Percentiles rank a stretch among this genome's conserved stretches.
Evolutionary conservation across 2,113 vertebrate species (phyloP).

Genomic region (Chelonoidis abingdonii): DNA sequence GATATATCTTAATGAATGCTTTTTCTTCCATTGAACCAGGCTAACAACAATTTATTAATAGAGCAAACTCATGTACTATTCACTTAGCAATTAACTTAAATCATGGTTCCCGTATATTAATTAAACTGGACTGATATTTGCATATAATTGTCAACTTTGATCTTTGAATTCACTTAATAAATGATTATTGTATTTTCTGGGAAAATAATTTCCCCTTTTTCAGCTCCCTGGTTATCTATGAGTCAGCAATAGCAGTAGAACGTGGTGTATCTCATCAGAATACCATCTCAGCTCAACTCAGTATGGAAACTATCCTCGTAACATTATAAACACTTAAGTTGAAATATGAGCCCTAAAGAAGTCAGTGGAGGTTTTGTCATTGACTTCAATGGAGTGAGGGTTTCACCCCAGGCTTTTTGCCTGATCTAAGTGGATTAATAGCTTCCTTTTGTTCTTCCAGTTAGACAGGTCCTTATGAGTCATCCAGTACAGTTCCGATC

Average conservation of each 20-base stretch:
- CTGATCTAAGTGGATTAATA: not conserved
- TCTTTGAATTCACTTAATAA: not conserved
- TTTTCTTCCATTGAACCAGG: not conserved
- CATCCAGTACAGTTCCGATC: not conserved
- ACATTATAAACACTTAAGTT: not conserved
- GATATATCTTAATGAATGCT: not conserved
- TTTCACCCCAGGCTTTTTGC: not conserved
- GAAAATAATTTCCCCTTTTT: not conserved
- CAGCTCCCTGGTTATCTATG: not conserved
- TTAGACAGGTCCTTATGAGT: not conserved
- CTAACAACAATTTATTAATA: not conserved
- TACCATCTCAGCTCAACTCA: not conserved
- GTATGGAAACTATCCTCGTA: not conserved
- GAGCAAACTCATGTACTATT: not conserved
- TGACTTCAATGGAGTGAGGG: not conserved
- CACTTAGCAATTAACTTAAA: not conserved
- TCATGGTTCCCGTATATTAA: not conserved
- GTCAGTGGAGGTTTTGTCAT: not conserved
- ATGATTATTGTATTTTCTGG: not conserved
- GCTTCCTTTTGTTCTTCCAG: not conserved
- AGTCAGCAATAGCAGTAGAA: not conserved
- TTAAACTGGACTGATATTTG: not conserved
- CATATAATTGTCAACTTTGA: not conserved
- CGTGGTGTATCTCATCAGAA: not conserved
- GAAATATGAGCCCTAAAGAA: not conserved